Conservation (phyloP, 2,888 invertebrate genomes). For the Julus scanicus region DNA sequence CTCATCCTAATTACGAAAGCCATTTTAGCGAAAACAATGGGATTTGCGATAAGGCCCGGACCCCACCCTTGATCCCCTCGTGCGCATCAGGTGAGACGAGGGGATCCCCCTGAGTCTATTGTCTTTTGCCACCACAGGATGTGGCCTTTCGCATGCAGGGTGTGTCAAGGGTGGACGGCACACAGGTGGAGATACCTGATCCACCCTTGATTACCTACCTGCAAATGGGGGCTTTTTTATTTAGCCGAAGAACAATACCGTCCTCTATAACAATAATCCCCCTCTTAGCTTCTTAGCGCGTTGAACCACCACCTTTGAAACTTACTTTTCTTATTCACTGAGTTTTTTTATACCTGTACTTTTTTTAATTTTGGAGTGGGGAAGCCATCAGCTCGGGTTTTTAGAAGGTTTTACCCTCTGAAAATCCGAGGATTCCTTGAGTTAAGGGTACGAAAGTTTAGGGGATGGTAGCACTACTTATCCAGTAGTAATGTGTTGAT, state of each 20-base stretch:
- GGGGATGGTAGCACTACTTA: too few relatives aligned
- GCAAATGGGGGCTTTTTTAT: conserved; percentile 5
- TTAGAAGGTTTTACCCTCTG: too few relatives aligned
- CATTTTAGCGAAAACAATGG: conserved; percentile 30
- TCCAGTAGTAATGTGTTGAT: too few relatives aligned
- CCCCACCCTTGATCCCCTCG: conserved; percentile 36
- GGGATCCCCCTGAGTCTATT: conserved; percentile 44
- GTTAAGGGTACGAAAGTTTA: too few relatives aligned
- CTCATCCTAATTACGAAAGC: conserved; percentile 18
- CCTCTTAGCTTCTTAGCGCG: background rate
- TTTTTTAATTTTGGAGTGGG: background rate
- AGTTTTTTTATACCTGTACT: background rate
- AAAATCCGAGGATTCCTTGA: too few relatives aligned
- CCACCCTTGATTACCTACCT: conserved; percentile 47
- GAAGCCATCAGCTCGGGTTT: background rate
- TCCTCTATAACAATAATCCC: conserved; percentile 25
- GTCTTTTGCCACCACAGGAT: conserved; percentile 50
- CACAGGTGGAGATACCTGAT: conserved; percentile 14
- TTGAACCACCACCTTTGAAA: background rate
- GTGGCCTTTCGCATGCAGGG: conserved; percentile 44
- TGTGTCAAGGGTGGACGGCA: conserved; percentile 49
- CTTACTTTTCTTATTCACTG: background rate
- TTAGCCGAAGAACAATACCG: conserved; percentile 46
- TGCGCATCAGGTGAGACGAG: conserved; percentile 42
- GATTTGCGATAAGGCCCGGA: background rate